These are phyloP conservation scores for Cantharis rustica DNA, from an alignment of 2,888 invertebrate species.

Conservation along the genomic window DNA sequence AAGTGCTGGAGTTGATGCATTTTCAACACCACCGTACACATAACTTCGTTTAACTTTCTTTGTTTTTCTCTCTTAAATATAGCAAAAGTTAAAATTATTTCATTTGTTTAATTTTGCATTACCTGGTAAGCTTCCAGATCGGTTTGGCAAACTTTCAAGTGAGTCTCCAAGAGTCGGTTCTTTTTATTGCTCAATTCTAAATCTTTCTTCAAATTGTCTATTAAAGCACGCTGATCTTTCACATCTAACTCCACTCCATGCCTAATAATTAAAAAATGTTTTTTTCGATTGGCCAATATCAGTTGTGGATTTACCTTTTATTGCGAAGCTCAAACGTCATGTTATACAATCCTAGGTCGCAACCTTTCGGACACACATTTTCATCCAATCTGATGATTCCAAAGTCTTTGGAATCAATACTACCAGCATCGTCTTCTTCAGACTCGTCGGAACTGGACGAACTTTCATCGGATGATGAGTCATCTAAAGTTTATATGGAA, in stretches of 20 bases:
- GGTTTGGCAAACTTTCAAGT: constrained; percentile 62
- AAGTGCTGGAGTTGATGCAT: constrained; percentile 71
- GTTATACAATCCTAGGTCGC: constrained; percentile 70
- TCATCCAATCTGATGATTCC: constrained; percentile 72
- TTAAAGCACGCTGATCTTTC: constrained; percentile 61
- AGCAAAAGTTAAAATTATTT: background rate
- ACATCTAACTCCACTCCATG: constrained; percentile 65
- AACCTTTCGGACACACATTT: constrained; percentile 71
- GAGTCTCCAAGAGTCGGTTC: constrained; percentile 61
- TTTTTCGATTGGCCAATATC: background rate
- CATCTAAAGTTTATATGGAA: constrained; percentile 53
- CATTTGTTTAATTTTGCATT: constrained; percentile 25
- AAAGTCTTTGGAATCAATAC: constrained; percentile 69
- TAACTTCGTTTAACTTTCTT: constrained; percentile 76
- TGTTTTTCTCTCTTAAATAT: constrained; percentile 71
- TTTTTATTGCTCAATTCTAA: constrained; percentile 64
- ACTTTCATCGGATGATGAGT: constrained; percentile 51
- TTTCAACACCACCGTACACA: constrained; percentile 69
- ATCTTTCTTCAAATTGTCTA: constrained; percentile 64
- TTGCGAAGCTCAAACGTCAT: constrained; percentile 67
- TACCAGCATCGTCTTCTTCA: constrained; percentile 62
- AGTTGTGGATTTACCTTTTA: constrained; percentile 57
- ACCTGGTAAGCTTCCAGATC: constrained; percentile 71
- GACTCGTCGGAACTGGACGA: constrained; percentile 64
- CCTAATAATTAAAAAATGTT: constrained; percentile 39